Evolutionary conservation across 2,797 vertebrate genomes (phyloP).

Genomic region (Hippopotamyrus pictus): DNA sequence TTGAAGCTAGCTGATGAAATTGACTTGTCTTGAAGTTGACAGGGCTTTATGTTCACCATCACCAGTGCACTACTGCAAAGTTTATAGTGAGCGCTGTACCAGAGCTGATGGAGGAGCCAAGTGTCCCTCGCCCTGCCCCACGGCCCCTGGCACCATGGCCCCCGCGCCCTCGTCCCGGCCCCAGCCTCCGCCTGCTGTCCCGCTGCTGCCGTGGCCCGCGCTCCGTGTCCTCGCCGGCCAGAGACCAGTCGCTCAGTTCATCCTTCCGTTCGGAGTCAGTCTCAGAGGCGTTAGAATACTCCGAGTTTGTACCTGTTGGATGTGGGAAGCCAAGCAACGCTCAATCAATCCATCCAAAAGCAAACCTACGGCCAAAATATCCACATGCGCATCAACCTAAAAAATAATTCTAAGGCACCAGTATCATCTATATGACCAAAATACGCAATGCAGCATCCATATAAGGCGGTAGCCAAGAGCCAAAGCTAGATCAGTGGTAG

Average conservation of each 20-base stretch:
- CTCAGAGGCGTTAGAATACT: slow-evolving; percentile 93
- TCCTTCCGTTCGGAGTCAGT: slow-evolving; percentile 93
- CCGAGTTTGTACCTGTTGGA: slow-evolving; percentile 82
- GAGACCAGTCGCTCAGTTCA: slow-evolving; percentile 94
- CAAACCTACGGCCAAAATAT: background rate
- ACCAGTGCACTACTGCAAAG: background rate
- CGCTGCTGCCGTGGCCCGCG: slow-evolving; percentile 61
- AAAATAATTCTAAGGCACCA: background rate
- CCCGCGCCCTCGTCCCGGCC: slow-evolving; percentile 76
- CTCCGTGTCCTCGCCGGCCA: slow-evolving; percentile 79
- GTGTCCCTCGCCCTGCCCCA: slow-evolving; percentile 74
- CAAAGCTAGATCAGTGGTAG: background rate
- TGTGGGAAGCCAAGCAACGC: background rate
- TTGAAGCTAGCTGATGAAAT: background rate
- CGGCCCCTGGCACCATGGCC: slow-evolving; percentile 77
- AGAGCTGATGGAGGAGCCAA: slow-evolving; percentile 78
- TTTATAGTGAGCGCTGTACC: slow-evolving; percentile 57
- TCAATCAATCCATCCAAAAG: background rate
- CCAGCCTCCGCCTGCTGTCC: slow-evolving; percentile 71
- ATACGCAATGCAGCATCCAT: background rate
- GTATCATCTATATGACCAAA: background rate
- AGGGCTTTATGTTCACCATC: background rate
- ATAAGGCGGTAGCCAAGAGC: background rate
- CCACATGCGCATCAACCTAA: background rate
- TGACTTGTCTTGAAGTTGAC: background rate